Conservation (phyloP, 1,140 invertebrate genomes). For the Argopecten irradians region DNA sequence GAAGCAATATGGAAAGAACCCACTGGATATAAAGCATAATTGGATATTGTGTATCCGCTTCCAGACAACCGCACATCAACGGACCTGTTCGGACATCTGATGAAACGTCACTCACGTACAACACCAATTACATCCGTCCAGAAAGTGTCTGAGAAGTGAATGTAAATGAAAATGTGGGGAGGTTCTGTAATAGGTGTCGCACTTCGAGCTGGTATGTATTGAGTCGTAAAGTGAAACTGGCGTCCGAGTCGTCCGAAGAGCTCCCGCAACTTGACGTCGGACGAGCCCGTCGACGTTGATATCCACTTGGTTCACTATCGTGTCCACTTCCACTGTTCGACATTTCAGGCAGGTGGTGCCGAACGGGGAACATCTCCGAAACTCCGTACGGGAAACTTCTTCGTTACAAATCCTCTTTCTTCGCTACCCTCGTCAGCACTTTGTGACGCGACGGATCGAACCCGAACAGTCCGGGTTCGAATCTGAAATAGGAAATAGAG, state of each 20-base stretch:
- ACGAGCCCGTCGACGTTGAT: slow-evolving; percentile 1
- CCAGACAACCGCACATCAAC: slow-evolving; percentile 53
- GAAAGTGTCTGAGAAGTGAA: not conserved
- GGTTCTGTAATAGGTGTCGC: not conserved
- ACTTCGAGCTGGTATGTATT: not conserved
- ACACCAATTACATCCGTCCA: slow-evolving; percentile 7
- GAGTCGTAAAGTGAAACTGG: not conserved
- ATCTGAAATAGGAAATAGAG: not conserved
- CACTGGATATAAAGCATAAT: slow-evolving; percentile 49
- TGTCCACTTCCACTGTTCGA: slow-evolving; percentile 25
- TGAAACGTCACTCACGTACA: slow-evolving; percentile 30
- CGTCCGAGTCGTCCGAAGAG: not conserved
- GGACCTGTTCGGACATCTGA: slow-evolving; percentile 32
- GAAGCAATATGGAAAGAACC: slow-evolving; percentile 50
- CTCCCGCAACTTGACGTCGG: not conserved
- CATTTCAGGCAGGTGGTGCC: not conserved
- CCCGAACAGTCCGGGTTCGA: not conserved
- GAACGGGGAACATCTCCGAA: slow-evolving; percentile 12
- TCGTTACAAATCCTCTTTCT: not conserved
- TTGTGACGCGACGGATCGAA: slow-evolving; percentile 33
- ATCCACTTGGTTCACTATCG: not conserved
- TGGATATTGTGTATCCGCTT: slow-evolving; percentile 49
- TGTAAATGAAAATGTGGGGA: not conserved
- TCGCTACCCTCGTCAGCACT: not conserved
- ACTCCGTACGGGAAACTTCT: not conserved